Evolutionary conservation across 1,140 invertebrate species (phyloP), one percentile per base, ranked within the genome.

Genomic region (Luehdorfia chinensis): DNA sequence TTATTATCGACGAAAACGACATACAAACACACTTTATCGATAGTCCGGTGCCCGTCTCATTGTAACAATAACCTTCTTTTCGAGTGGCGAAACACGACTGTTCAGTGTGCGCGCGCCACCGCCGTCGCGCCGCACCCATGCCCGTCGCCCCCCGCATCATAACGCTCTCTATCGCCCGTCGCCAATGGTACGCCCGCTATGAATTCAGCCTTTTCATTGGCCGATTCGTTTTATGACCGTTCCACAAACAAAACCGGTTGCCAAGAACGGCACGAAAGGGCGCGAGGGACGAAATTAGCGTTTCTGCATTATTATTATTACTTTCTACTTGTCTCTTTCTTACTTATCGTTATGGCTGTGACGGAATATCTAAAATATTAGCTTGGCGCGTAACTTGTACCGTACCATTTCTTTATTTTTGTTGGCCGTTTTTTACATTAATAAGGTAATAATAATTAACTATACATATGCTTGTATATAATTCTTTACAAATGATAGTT

Each of bases 21-120:
- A 85, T 85, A 85, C 81, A 85, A 81, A 84, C 81, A 84, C 81
- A 85, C 81, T 85, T 85, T 85, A 83, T 83, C 81, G 76, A 81
- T 66, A 80, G 79, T 80, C 75, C 75, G 69, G 64, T 69, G 69
- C 68, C 68, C 72, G 75, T 74, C 66, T 83, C 77, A 83, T 83
- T 69, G 70, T 75, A 62, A 76, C 70, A 73, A 80, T 80, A 83
- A 79, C 78, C 78, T 80, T 79, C 81, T 72, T 73, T 83, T 57
- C 69, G 76, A 80, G 68, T 71, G 69, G 75, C 68, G 67, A 75
- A 83, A 80, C 71, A 81, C 73, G 67, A 85, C 80, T 83, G 73
- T 63, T 47, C 56, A 59, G 47, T 64, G 56, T 50, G 58, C 51
- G 52, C 60, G 59, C 59, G 59, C 49, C 65, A 59, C 61, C 61